A percentile compares a stretch with the other conserved stretches of the same genome.
phyloP scores from a whole-genome alignment of 2,797 vertebrate species.

The Macropodus opercularis region DNA sequence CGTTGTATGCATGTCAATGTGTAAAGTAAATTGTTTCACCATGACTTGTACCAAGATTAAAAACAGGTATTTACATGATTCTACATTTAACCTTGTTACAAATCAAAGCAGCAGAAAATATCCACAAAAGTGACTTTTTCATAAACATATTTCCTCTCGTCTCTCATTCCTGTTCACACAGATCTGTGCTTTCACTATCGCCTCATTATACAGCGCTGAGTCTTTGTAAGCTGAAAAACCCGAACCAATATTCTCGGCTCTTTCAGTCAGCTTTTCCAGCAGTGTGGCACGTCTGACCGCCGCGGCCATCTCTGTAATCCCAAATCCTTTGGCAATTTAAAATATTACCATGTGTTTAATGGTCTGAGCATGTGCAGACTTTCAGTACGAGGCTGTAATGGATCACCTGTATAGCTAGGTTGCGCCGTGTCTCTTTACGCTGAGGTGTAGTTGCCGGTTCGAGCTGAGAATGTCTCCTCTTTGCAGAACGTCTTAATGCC shows the following conservation, averaged over 20 bases:
- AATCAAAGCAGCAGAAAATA: too few relatives aligned
- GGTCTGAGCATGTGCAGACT: constrained; percentile 3
- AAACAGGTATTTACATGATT: too few relatives aligned
- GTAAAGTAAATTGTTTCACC: too few relatives aligned
- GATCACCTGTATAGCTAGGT: background rate
- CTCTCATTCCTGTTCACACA: background rate
- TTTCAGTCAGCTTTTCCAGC: constrained; percentile 42
- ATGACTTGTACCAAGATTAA: too few relatives aligned
- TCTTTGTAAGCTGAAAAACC: too few relatives aligned
- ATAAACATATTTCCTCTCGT: too few relatives aligned
- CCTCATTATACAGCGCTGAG: constrained; percentile 42
- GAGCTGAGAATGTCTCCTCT: background rate
- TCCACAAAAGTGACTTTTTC: too few relatives aligned
- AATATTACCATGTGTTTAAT: constrained; percentile 21
- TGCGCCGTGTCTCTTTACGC: too few relatives aligned
- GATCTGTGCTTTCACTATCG: constrained; percentile 10
- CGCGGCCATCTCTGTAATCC: constrained; percentile 32
- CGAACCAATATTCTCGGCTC: constrained; percentile 34
- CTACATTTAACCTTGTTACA: too few relatives aligned
- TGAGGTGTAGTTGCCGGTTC: too few relatives aligned
- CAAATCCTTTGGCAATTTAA: constrained; percentile 11
- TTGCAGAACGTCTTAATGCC: background rate
- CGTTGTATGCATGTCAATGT: too few relatives aligned
- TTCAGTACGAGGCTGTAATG: constrained; percentile 7
- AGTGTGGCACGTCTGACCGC: constrained; percentile 23